Conservation (phyloP, 2,797 vertebrate species). For the Odontamblyopus lacepedii region DNA sequence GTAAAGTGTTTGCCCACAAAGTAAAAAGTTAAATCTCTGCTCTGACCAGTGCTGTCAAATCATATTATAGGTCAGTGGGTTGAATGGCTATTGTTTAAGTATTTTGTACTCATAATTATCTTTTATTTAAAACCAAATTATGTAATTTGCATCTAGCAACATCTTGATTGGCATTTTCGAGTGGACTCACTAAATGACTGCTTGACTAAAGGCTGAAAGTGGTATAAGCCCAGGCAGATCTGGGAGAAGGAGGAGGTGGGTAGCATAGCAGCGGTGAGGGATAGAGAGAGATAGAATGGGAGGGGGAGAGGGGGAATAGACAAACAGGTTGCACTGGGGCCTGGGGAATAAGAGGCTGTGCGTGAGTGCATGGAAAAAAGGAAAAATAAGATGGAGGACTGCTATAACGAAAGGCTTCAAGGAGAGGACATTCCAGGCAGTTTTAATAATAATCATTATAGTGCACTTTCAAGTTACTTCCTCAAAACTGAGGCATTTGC, state of each 20-base stretch:
- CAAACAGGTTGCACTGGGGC: slow-evolving; percentile 73
- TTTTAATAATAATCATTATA: slow-evolving; percentile 32
- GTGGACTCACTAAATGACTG: slow-evolving; percentile 51
- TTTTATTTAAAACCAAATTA: neutral
- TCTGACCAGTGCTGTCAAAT: neutral
- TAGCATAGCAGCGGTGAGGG: slow-evolving; percentile 3
- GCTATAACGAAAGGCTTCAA: slow-evolving; percentile 30
- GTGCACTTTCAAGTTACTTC: slow-evolving; percentile 14
- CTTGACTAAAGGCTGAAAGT: slow-evolving; percentile 53
- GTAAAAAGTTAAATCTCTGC: neutral
- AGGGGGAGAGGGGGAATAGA: slow-evolving; percentile 63
- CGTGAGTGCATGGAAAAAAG: slow-evolving; percentile 27
- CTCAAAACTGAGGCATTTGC: slow-evolving; percentile 2
- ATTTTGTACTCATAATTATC: neutral
- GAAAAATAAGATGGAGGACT: slow-evolving; percentile 59
- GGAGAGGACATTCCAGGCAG: slow-evolving; percentile 28
- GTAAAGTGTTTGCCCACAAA: neutral
- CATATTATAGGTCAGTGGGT: neutral
- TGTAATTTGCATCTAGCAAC: slow-evolving; percentile 17
- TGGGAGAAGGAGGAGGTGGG: slow-evolving; percentile 30
- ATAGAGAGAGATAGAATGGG: slow-evolving; percentile 12
- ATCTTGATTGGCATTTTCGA: slow-evolving; percentile 58
- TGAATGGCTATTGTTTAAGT: neutral
- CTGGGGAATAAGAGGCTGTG: slow-evolving; percentile 55
- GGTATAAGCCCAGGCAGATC: slow-evolving; percentile 50